Evolutionary conservation across 2,113 vertebrate genomes (phyloP), one percentile per base, ranked within the genome.

Genomic region (Colinus virginianus): DNA sequence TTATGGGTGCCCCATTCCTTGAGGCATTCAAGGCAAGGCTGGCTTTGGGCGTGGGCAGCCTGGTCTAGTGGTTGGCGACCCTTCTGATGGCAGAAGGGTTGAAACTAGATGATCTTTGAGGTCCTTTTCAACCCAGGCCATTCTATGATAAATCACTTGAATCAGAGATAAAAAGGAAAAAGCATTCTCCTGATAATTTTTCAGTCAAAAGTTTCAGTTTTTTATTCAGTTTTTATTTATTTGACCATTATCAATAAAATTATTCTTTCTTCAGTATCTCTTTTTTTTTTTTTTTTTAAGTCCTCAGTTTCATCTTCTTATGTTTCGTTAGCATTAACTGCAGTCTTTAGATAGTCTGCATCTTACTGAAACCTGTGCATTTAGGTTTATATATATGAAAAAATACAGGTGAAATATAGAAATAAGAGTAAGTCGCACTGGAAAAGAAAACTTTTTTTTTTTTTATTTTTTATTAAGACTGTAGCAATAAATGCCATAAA

Each of bases 221-320:
- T 79, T 87, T 66, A 11, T 76, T 95, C 88, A 15, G 43, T 77
- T 90, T 94, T 84, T 66, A 94, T 64, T 70, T 28, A 68, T 49
- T n/a, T 90, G 15, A 71, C 45, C 62, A 63, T 87, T 89, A 30
- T 40, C 32, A 51, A 28, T 63, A 74, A 53, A 83, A 78, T 18
- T 34, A 51, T 64, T 94, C 25, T 88, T 79, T 88, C 2, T 55
- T 81, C 40, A 61, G 6, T 22, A 22, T 45, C 30, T 64, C 79
- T 13, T 26, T 40, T 36, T 36, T 13, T 26, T 40, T 36, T 36
- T 36, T 36, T 71, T 59, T 75, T 55, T 55, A 87, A 93, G 55
- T 62, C 55, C 3, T 70, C 11, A 2, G 17, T 69, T 78, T 51
- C 77, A n/a, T 62, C 48, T 1, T 55, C 26, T 93, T 64, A 6